These are phyloP conservation scores for Pampus argenteus DNA, from an alignment of 2,797 vertebrate genomes.

Conservation along the genomic window DNA sequence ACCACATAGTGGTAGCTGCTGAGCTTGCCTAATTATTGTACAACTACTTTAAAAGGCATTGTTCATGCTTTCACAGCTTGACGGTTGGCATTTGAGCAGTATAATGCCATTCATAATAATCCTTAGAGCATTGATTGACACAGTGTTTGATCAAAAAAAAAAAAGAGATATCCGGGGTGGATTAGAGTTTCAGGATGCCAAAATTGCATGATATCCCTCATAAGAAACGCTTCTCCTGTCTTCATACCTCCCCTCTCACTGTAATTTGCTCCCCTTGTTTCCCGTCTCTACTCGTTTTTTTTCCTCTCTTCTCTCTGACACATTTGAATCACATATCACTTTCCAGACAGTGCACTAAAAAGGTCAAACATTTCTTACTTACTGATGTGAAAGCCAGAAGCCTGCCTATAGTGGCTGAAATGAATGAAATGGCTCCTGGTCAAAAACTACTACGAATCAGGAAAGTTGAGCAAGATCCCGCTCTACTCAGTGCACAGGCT, in stretches of 20 bases:
- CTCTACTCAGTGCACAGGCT: constrained; percentile 37
- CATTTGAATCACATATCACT: constrained; percentile 80
- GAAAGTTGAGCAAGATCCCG: constrained; percentile 59
- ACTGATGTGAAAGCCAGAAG: constrained; percentile 66
- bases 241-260: constrained; percentile 39
- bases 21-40: constrained; percentile 36
- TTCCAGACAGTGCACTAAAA: constrained; percentile 76
- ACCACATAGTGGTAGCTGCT: constrained; percentile 13
- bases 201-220: constrained; percentile 63
- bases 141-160: constrained; percentile 76
- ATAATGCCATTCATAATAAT: constrained; percentile 72
- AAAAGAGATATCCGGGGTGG: constrained; percentile 71
- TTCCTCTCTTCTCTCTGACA: constrained; percentile 59
- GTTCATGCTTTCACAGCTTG: constrained; percentile 49
- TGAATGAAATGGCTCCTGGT: constrained; percentile 66
- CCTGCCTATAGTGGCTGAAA: constrained; percentile 55
- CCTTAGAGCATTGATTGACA: constrained; percentile 80
- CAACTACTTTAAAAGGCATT: constrained; percentile 39
- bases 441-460: constrained; percentile 47
- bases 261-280: constrained; percentile 63
- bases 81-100: constrained; percentile 69
- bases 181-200: constrained; percentile 63
- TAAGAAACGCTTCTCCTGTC: constrained; percentile 53
- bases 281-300: constrained; percentile 53
- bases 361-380: constrained; percentile 81